phyloP scores from a whole-genome alignment of 1,140 invertebrate species.

The Drosophila ambigua region DNA sequence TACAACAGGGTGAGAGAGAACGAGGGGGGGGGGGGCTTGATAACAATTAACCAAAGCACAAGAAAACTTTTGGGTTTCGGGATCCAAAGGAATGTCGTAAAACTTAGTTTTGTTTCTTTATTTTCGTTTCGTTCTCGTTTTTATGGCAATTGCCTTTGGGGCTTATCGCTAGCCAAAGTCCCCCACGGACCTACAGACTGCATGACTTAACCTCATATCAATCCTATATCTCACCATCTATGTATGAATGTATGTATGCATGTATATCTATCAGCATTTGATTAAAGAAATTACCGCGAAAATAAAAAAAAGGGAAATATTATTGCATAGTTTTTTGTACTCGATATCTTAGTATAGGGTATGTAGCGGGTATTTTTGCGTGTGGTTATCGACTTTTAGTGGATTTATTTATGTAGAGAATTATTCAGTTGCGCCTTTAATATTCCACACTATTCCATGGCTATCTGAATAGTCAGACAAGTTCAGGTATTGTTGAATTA shows the following conservation, averaged over 20 bases:
- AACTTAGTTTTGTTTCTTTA: constrained; percentile 3
- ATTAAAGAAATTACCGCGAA: constrained; percentile 27
- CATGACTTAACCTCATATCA: constrained; percentile 37
- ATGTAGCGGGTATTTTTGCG: too few species aligned
- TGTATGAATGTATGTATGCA: too few species aligned
- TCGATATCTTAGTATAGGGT: too few species aligned
- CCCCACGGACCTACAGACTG: neutral
- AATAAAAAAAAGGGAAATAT: neutral
- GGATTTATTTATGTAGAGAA: too few species aligned
- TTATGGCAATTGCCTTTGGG: constrained; percentile 32
- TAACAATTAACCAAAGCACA: neutral
- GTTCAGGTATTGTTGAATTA: too few species aligned
- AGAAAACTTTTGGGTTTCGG: constrained; percentile 2
- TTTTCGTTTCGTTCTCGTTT: constrained; percentile 17
- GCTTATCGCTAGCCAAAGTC: constrained; percentile 31
- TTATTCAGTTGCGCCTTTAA: too few species aligned
- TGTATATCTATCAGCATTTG: constrained; percentile 33
- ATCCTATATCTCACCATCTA: constrained; percentile 27
- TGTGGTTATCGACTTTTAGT: too few species aligned
- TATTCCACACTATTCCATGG: too few species aligned
- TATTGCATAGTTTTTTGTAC: too few species aligned
- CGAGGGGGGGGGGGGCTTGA: neutral
- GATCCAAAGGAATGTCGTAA: constrained; percentile 22
- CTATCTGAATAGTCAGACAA: too few species aligned
- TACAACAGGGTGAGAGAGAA: neutral